phyloP scores from a whole-genome alignment of 2,888 invertebrate genomes.

The Villa cingulata region DNA sequence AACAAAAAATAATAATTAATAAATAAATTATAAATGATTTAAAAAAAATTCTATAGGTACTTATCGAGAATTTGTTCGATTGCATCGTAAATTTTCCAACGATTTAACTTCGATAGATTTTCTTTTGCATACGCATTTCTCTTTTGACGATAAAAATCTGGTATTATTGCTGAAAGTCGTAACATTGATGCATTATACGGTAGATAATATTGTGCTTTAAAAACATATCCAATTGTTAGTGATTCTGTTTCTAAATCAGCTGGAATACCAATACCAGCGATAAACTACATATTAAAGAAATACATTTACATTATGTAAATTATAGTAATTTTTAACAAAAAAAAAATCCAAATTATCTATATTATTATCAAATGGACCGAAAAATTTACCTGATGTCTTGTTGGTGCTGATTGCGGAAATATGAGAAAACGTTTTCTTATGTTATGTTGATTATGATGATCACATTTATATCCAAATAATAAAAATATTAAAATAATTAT shows the following conservation, averaged over 20 bases:
- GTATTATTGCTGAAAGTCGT: not conserved
- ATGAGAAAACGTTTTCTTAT: constrained; percentile 9
- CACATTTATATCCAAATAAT: too few relatives aligned
- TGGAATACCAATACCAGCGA: constrained; percentile 14
- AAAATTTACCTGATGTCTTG: constrained; percentile 13
- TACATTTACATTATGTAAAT: not conserved
- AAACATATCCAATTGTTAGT: constrained; percentile 13
- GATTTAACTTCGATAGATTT: not conserved
- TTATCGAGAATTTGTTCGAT: not conserved
- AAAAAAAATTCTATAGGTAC: not conserved
- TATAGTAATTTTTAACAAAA: not conserved
- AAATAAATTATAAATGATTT: too few relatives aligned
- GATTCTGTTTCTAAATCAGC: constrained; percentile 12
- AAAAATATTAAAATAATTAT: too few relatives aligned
- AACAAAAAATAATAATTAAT: not conserved
- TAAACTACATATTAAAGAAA: constrained; percentile 5
- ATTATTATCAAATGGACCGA: too few relatives aligned
- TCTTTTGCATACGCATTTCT: not conserved
- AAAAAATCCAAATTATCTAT: not conserved
- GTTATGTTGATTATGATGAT: not conserved
- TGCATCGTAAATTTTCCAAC: not conserved
- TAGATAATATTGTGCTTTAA: constrained; percentile 13
- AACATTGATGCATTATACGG: constrained; percentile 9
- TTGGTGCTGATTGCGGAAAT: constrained; percentile 14
- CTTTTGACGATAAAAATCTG: not conserved